Conservation (phyloP, 2,113 vertebrate species). For the Circaetus cinerascens region DNA sequence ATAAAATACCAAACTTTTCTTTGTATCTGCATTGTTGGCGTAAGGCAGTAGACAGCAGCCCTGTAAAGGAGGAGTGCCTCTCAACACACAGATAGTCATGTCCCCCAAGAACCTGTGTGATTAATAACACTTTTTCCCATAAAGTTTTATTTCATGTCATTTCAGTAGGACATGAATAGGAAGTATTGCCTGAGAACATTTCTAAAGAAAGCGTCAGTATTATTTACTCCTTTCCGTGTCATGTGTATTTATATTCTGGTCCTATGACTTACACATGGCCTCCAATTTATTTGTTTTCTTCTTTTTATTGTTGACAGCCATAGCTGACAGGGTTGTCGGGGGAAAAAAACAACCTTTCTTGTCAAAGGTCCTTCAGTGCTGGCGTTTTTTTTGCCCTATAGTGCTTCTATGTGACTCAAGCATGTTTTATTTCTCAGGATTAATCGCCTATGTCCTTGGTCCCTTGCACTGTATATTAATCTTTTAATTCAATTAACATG, state of each 20-base stretch:
- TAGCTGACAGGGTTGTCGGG: slow-evolving; percentile 16
- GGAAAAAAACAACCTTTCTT: slow-evolving; percentile 26
- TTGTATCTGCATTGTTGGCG: background rate
- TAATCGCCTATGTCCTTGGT: slow-evolving; percentile 13
- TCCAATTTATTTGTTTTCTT: slow-evolving; percentile 84
- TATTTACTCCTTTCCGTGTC: slow-evolving; percentile 53
- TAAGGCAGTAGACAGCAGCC: background rate
- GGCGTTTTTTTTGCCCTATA: background rate
- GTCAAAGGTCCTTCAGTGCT: slow-evolving; percentile 27
- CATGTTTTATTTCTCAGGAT: slow-evolving; percentile 24
- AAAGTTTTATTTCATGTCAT: slow-evolving; percentile 17
- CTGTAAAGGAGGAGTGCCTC: background rate
- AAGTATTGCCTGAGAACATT: slow-evolving; percentile 24
- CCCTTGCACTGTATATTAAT: background rate
- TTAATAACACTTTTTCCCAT: background rate
- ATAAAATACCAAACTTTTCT: background rate
- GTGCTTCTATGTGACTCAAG: background rate
- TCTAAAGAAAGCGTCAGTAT: slow-evolving; percentile 34
- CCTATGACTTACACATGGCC: slow-evolving; percentile 82
- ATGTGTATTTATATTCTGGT: slow-evolving; percentile 64
- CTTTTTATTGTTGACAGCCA: slow-evolving; percentile 56
- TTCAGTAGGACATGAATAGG: slow-evolving; percentile 1
- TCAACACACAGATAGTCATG: background rate
- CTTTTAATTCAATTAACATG: slow-evolving; percentile 49
- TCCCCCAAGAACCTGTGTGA: background rate